These are phyloP conservation scores for Hafferia zeledoni DNA, from an alignment of 2,797 vertebrate genomes.

Conservation along the genomic window DNA sequence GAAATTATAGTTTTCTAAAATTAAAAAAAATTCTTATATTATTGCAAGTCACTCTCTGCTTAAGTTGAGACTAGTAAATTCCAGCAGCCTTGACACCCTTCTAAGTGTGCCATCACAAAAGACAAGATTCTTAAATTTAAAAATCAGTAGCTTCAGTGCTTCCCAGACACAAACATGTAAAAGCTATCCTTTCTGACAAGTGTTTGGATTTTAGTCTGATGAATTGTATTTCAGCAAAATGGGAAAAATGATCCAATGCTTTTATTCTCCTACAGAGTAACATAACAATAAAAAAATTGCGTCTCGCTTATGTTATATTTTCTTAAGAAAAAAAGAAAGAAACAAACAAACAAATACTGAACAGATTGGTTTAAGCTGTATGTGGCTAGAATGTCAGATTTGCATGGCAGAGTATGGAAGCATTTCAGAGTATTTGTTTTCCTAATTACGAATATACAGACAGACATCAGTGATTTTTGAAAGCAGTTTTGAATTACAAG, in stretches of 20 bases:
- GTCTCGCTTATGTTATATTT: not conserved
- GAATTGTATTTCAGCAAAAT: slow-evolving; percentile 15
- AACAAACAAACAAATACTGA: not conserved
- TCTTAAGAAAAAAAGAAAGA: not conserved
- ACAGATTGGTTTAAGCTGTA: not conserved
- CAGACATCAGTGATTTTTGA: not conserved
- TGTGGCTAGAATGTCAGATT: not conserved
- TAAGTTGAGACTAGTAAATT: slow-evolving; percentile 12
- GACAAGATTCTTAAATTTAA: slow-evolving; percentile 49
- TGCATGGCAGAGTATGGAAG: not conserved
- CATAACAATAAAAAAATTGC: not conserved
- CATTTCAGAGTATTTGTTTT: not conserved
- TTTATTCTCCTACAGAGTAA: not conserved
- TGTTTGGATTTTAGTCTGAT: slow-evolving; percentile 49
- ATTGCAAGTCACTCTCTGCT: not conserved
- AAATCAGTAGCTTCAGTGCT: slow-evolving; percentile 49
- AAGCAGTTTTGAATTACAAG: not conserved
- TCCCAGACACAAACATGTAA: slow-evolving; percentile 22
- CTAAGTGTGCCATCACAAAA: not conserved
- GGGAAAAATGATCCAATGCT: not conserved
- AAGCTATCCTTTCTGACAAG: slow-evolving; percentile 38
- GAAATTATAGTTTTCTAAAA: not conserved
- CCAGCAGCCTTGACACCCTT: not conserved
- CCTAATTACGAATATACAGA: not conserved
- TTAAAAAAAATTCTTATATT: not conserved